These are phyloP conservation scores for Conistra vaccinii DNA, from an alignment of 2,888 invertebrate species.

Conservation along the genomic window DNA sequence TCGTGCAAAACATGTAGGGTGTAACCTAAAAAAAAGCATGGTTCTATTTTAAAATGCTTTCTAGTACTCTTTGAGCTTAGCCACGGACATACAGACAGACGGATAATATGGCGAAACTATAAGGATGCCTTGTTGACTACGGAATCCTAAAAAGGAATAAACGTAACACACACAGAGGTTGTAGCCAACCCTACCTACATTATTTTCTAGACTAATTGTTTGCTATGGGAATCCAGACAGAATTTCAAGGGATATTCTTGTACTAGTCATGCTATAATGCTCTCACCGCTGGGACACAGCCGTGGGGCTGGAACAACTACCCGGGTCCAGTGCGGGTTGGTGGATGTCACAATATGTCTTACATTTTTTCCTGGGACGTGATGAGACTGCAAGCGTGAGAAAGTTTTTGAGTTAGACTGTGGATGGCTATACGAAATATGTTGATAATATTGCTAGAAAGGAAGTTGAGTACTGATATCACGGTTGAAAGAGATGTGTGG, in stretches of 20 bases:
- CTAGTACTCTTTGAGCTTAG: too few relatives aligned
- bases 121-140: too few relatives aligned
- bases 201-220: background rate
- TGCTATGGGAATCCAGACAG: background rate
- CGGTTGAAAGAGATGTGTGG: background rate
- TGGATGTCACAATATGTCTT: background rate
- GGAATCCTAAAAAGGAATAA: background rate
- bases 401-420: too few relatives aligned
- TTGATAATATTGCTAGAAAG: background rate
- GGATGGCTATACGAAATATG: background rate
- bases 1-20: too few relatives aligned
- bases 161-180: background rate
- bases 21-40: too few relatives aligned
- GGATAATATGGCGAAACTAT: too few relatives aligned
- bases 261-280: background rate
- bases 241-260: background rate
- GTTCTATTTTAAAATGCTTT: too few relatives aligned
- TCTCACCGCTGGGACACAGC: background rate
- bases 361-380: too few relatives aligned
- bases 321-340: too few relatives aligned
- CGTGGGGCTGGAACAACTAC: background rate
- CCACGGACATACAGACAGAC: too few relatives aligned
- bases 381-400: background rate
- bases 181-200: constrained; percentile 3
- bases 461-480: background rate